These are phyloP conservation scores for Echinarachnius parma DNA, from an alignment of 53 echinoderm and acorn worm genomes.

Conservation along the genomic window DNA sequence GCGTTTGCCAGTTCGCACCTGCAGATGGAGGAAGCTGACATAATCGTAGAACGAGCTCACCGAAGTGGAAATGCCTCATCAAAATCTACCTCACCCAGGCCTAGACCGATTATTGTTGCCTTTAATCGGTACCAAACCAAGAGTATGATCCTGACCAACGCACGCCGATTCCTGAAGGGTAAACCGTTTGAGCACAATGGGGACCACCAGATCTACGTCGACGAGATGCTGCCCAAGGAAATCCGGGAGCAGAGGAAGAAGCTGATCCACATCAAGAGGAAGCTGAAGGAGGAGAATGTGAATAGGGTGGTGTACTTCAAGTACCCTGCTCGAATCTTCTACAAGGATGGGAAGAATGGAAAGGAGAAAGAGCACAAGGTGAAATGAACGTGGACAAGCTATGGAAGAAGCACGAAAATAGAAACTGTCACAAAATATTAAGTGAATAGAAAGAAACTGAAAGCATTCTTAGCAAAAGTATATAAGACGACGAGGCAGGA, in stretches of 20 bases:
- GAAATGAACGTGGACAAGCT: too few species aligned
- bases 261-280: constrained; percentile 23
- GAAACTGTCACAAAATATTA: too few species aligned
- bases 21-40: background rate
- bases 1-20: constrained; percentile 6
- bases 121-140: constrained; percentile 29
- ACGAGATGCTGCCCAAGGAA: constrained; percentile 3
- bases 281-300: constrained; percentile 28
- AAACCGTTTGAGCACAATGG: constrained; percentile 29
- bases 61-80: constrained; percentile 15
- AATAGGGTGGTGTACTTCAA: constrained; percentile 28
- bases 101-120: constrained; percentile 28
- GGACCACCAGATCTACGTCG: constrained; percentile 12
- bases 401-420: too few species aligned
- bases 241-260: too few species aligned
- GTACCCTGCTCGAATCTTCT: constrained; percentile 31
- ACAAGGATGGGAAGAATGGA: constrained; percentile 26
- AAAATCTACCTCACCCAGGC: too few species aligned
- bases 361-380: constrained; percentile 14
- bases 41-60: constrained; percentile 10
- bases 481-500: too few species aligned
- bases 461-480: too few species aligned
- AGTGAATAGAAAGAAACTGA: too few species aligned
- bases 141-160: constrained; percentile 26
- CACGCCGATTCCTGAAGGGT: constrained; percentile 25